phyloP scores from a whole-genome alignment of 2,797 vertebrate species.

The Discoglossus pictus region DNA sequence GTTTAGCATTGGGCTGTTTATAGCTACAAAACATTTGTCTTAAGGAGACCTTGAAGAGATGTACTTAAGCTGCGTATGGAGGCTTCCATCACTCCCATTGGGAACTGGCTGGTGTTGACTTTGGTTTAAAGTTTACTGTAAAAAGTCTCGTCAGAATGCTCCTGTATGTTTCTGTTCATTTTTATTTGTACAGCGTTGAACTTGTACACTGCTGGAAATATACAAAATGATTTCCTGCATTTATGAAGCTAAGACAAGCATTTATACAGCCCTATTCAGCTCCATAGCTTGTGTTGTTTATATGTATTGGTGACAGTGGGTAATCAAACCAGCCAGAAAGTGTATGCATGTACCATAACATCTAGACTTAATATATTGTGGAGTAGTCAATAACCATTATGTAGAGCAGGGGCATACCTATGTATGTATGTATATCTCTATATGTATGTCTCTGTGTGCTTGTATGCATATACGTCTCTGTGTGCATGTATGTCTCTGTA shows the following conservation, averaged over 20 bases:
- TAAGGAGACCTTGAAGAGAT: slow-evolving; percentile 77
- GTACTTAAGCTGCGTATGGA: slow-evolving; percentile 73
- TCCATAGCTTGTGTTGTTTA: slow-evolving; percentile 84
- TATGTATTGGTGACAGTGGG: slow-evolving; percentile 99
- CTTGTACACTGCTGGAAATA: slow-evolving; percentile 86
- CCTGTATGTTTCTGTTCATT: slow-evolving; percentile 76
- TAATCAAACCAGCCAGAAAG: slow-evolving; percentile 99
- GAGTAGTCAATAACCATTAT: slow-evolving; percentile 99
- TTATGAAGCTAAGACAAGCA: slow-evolving; percentile 94
- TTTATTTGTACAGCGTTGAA: slow-evolving; percentile 75
- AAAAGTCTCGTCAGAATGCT: slow-evolving; percentile 86
- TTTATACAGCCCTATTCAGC: slow-evolving; percentile 93
- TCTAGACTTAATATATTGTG: slow-evolving; percentile 99
- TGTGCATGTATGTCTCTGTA: too few species aligned
- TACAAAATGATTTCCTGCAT: slow-evolving; percentile 81
- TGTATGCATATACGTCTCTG: too few species aligned
- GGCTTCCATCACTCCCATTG: slow-evolving; percentile 75
- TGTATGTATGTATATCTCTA: too few species aligned
- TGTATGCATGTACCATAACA: slow-evolving; percentile 99
- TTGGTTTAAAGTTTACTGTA: slow-evolving; percentile 80
- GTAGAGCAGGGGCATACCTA: slow-evolving; percentile 98
- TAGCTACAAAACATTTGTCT: slow-evolving; percentile 68
- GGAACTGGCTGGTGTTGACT: slow-evolving; percentile 74
- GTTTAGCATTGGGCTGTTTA: too few species aligned
- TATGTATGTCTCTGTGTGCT: too few species aligned